Evolutionary conservation across 2,113 vertebrate species (phyloP), one percentile per base, ranked within the genome.

Genomic region (Budorcas taxicolor): DNA sequence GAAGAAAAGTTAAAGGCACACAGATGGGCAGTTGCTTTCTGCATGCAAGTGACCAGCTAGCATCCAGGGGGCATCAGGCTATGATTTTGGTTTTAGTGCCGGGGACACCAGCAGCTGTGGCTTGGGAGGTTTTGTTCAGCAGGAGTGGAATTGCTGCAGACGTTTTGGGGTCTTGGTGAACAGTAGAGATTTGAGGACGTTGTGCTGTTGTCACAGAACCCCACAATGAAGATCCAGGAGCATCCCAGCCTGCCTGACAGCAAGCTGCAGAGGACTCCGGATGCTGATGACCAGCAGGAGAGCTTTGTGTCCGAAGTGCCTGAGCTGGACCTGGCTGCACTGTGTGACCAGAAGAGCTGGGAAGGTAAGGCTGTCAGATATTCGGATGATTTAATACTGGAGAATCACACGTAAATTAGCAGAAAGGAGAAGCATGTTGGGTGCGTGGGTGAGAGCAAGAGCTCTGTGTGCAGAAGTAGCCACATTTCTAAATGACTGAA

Each of bases 151-250:
- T 97, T 95, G 98, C 91, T 97, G 98, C 89, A 95, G 97, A 88
- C 53, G 0, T 9, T 15, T 43, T 15, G 15, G 88, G 92, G 55
- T 91, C 81, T 62, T 60, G 96, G 45, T 93, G 92, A 97, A 71
- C 88, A 43, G 36, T 36, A 62, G 62, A 11, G 60, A 10, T 95
- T 67, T 80, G 97, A 99, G 98, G 82, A 78, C 94, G 3, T 50
- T 95, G 97, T 97, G 96, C 82, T 98, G 98, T 98, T 90, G 47
- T 98, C 99, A 97, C 99, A 99, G 99, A 99, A 98, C 97, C 97
- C 99, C 86, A 97, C 97, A 94, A 99, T 99, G 99, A 99, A 99
- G 99, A 99, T 99, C 98, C 99, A 99, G 99, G 99, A 99, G 98
- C 99, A 98, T 96, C 98, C 99, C 78, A 98, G 98, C 94, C 81